Percentiles rank a stretch among this genome's conserved stretches.
These are phyloP conservation scores for Donacobius atricapilla DNA, from an alignment of 2,113 vertebrate genomes.

Conservation along the genomic window DNA sequence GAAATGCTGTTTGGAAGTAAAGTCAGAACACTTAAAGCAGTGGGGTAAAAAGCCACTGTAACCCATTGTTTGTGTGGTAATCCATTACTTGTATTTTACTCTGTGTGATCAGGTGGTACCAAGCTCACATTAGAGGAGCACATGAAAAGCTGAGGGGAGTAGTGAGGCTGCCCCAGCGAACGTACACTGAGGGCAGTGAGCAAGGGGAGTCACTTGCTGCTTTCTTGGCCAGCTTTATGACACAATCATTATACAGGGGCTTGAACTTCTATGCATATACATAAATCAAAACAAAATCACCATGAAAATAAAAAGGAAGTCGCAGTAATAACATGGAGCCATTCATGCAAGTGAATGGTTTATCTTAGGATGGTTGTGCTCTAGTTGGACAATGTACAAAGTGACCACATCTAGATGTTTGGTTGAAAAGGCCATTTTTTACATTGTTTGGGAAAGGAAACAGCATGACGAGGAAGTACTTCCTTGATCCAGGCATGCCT, in stretches of 20 bases:
- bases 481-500: slow-evolving; percentile 68
- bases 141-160: neutral
- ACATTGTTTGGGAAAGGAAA: slow-evolving; percentile 80
- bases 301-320: slow-evolving; percentile 67
- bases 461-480: slow-evolving; percentile 72
- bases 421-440: slow-evolving; percentile 66
- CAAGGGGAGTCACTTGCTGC: neutral
- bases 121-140: neutral
- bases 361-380: slow-evolving; percentile 33
- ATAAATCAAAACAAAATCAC: slow-evolving; percentile 67
- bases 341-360: slow-evolving; percentile 59
- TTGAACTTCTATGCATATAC: neutral
- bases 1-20: neutral
- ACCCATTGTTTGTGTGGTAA: neutral
- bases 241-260: neutral
- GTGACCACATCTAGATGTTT: slow-evolving; percentile 58
- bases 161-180: neutral
- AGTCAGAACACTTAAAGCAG: neutral
- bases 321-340: slow-evolving; percentile 38
- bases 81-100: neutral
- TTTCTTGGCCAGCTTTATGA: neutral
- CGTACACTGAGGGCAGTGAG: neutral
- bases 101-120: neutral
- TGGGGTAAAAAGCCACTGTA: neutral
- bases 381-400: slow-evolving; percentile 67